Conservation (phyloP, 1,140 invertebrate genomes). For the Drosophila jambulina region DNA sequence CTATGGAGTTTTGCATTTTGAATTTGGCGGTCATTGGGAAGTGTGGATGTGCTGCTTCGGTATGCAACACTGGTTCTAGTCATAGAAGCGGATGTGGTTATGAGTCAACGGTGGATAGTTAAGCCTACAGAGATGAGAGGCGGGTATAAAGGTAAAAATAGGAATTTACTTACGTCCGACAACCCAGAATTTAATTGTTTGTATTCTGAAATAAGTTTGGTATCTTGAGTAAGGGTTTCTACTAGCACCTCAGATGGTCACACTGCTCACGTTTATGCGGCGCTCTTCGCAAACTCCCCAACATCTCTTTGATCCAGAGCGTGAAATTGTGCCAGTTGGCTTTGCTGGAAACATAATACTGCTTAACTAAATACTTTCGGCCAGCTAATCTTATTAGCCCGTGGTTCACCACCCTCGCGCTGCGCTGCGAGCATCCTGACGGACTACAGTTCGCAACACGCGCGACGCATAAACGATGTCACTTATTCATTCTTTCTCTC, state of each 20-base stretch:
- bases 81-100: neutral
- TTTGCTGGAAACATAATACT: neutral
- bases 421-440: neutral
- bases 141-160: no score
- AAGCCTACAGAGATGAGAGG: no score
- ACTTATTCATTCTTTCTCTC: constrained; percentile 39
- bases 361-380: no score
- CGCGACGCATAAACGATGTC: constrained; percentile 16
- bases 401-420: no score
- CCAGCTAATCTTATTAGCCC: neutral
- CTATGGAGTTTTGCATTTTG: neutral
- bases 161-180: neutral
- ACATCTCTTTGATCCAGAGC: neutral
- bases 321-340: neutral
- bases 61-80: neutral
- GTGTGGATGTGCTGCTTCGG: neutral
- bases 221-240: neutral
- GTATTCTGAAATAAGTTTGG: neutral
- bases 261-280: constrained; percentile 15
- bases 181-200: no score
- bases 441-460: constrained; percentile 1
- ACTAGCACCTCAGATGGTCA: neutral
- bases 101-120: neutral
- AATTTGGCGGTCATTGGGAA: constrained; percentile 10
- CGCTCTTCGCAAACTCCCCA: neutral